Base-by-base conservation (phyloP, 2,888 invertebrate genomes). In the Volucella zonaria region DNA sequence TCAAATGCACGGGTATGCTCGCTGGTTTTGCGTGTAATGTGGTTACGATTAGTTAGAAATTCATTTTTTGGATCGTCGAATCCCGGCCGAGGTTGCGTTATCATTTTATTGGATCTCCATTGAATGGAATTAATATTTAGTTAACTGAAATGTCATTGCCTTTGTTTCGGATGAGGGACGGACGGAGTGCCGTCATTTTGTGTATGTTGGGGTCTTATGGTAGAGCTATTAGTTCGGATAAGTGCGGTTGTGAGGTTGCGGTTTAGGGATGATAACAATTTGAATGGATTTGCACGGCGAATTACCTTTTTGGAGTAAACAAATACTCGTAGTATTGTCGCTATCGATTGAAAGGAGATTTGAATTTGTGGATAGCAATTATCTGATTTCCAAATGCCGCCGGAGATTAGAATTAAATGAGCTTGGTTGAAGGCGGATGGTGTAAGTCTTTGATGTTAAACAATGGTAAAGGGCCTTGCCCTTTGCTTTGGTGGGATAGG, bases 41-140 rank as follows among this genome's bases (percentile, higher is more conserved):
- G 61, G 45, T 31, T 47, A 38, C 31, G 45, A 10, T 61, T 23
- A 31, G 47, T 11, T 62, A 38, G 11, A 47, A 45, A 62, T 62
- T 38, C 31, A 47, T 62, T 47, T 47, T 47, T 40, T 47, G 14
- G 62, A 12, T n/a, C 31, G 31, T 31, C 31, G 31, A 31, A 54
- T 31, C 38, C 54, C 54, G 31, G 31, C n/a, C 31, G 31, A 31
- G 31, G 31, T 31, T 54, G 59, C 47, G 18, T 58, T 45, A 70
- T 70, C 12, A 70, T 45, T 70, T 70, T 58, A 70, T 71, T 49
- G 11, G 51, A 59, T 59, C 51, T 23, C 59, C 42, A 71, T 59
- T 51, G 40, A 59, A 59, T 40, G 70, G n/a, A 43, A 71, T 59
- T 49, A 49, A 59, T 59, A 59, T 51, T 71, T 40, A 42, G 59